These are phyloP conservation scores for Austrofundulus limnaeus DNA, from an alignment of 2,113 vertebrate species.

Conservation along the genomic window DNA sequence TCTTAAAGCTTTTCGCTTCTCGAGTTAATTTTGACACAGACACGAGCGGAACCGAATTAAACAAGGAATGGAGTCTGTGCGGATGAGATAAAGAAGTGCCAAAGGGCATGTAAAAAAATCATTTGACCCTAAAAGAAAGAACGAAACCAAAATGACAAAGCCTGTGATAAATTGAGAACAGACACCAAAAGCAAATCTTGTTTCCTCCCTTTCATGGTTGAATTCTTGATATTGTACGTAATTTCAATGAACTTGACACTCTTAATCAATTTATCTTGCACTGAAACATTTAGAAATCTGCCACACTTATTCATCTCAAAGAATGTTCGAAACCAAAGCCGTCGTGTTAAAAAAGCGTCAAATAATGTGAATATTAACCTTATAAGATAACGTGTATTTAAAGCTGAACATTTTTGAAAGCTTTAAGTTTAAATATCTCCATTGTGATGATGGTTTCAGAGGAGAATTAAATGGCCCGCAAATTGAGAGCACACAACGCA, in stretches of 20 bases:
- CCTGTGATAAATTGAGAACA: conserved; percentile 42
- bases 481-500: background rate
- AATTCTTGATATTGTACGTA: conserved; percentile 30
- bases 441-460: background rate
- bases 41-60: conserved; percentile 28
- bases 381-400: no score
- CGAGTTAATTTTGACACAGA: conserved; percentile 42
- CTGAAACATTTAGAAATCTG: conserved; percentile 24
- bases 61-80: conserved; percentile 42
- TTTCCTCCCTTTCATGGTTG: conserved; percentile 54
- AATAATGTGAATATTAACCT: no score
- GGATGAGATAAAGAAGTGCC: conserved; percentile 66
- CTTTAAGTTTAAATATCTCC: conserved; percentile 1
- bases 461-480: conserved; percentile 3
- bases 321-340: background rate
- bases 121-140: conserved; percentile 66
- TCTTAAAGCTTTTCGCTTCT: background rate
- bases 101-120: conserved; percentile 58
- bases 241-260: conserved; percentile 35
- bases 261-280: conserved; percentile 49
- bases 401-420: no score
- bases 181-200: conserved; percentile 50
- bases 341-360: background rate
- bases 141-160: conserved; percentile 55
- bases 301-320: conserved; percentile 12